These are phyloP conservation scores for Rostratula benghalensis DNA, from an alignment of 2,113 vertebrate species.

Conservation along the genomic window DNA sequence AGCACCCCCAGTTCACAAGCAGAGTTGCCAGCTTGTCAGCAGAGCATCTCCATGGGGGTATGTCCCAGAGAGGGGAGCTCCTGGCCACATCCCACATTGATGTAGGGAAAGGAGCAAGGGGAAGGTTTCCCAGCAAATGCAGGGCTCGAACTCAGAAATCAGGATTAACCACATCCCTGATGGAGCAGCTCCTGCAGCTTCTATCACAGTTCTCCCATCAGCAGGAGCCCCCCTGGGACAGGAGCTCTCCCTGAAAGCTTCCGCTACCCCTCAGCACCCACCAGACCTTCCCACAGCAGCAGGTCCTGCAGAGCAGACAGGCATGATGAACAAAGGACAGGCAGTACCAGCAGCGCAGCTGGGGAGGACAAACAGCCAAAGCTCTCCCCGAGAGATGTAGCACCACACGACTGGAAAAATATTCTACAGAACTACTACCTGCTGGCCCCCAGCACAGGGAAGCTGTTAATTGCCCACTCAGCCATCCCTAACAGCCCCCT, in stretches of 20 bases:
- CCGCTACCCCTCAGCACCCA: neutral
- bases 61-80: neutral
- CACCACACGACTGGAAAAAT: neutral
- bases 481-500: neutral
- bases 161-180: neutral
- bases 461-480: neutral
- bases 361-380: neutral
- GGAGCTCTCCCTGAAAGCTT: neutral
- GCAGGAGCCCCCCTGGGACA: neutral
- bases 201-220: neutral
- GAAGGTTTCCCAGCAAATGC: neutral
- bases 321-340: rapidly evolving
- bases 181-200: neutral
- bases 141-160: neutral
- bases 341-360: rapidly evolving
- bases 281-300: neutral
- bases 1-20: neutral
- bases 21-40: neutral
- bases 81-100: rapidly evolving
- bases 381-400: rapidly evolving
- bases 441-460: too few species aligned
- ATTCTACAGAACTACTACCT: too few species aligned
- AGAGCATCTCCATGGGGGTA: neutral
- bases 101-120: neutral
- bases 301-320: rapidly evolving